Percentiles rank a stretch among this genome's conserved stretches.
phyloP scores from a whole-genome alignment of 2,797 vertebrate species.

The Steatocranus sp. region DNA sequence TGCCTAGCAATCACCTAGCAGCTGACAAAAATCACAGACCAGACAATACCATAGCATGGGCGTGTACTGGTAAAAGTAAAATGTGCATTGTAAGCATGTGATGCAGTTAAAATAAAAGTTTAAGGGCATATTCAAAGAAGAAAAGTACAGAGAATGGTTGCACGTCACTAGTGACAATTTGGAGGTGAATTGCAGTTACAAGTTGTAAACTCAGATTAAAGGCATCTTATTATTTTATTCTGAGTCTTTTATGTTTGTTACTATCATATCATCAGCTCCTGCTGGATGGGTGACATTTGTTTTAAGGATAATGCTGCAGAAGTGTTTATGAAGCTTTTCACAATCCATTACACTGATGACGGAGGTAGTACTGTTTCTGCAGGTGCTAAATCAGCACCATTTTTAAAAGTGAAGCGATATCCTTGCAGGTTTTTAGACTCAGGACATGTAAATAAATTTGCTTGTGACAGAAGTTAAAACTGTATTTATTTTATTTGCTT shows the following conservation, averaged over 20 bases:
- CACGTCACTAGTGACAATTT: background rate
- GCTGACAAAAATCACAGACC: background rate
- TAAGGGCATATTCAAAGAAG: background rate
- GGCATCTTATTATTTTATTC: background rate
- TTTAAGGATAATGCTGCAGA: background rate
- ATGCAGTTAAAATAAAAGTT: background rate
- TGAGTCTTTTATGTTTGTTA: background rate
- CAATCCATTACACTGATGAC: background rate
- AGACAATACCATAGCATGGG: background rate
- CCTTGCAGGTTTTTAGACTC: background rate
- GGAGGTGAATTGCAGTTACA: background rate
- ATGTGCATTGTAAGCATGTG: background rate
- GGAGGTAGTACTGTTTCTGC: background rate
- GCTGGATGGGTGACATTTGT: background rate
- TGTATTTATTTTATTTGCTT: background rate
- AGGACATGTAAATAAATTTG: background rate
- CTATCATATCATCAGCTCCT: background rate
- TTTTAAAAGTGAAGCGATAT: background rate
- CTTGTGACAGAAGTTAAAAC: background rate
- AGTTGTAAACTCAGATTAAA: background rate
- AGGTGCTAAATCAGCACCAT: background rate
- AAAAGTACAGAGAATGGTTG: background rate
- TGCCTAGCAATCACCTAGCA: background rate
- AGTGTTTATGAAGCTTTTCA: background rate
- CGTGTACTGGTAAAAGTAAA: background rate